Evolutionary conservation across 1,140 invertebrate species (phyloP), one percentile per base, ranked within the genome.

Genomic region (Drosophila rufa): DNA sequence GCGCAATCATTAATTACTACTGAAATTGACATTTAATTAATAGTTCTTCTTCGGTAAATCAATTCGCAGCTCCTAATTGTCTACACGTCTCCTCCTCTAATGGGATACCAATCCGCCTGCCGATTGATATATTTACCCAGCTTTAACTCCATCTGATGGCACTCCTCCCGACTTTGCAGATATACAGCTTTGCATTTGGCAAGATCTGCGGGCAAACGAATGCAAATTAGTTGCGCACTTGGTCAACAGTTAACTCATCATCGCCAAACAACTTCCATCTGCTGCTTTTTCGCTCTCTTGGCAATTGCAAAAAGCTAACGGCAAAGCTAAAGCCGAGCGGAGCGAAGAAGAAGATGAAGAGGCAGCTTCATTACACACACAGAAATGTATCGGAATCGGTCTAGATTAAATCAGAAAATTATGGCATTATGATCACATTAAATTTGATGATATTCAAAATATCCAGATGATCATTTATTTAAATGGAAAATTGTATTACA

Each of bases 141-240:
- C 69, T 50, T 27, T 60, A 50, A 30, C 27, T 42, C 8, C 30
- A 25, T 59, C 19, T 46, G 3, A 45, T 33, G 27, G 15, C 55
- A 46, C 38, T 19, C 27, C 38, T n/a, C 27, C 12, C 12, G 27
- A 40, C 25, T 30, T 22, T 6, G 36, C 33, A 11, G 48, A 56
- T 51, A 38, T 36, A 40, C 14, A 40, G 33, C 33, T 27, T 46
- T 70, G 65, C 66, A 40, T 73, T 73, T 73, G 38, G 70, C 64
- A 62, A 47, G 56, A 76, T 53, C 74, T 53, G 55, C 57, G 56
- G 51, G 61, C 66, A 67, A 80, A 60, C 65, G 79, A 89, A 87
- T 87, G 84, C 77, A 87, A 89, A 87, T 89, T 80, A 75, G 80
- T 89, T 83, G 84, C 76, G 82, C 75, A 87, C 75, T 86, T 79